phyloP scores from a whole-genome alignment of 2,113 vertebrate genomes.

The Sisor rabdophorus region DNA sequence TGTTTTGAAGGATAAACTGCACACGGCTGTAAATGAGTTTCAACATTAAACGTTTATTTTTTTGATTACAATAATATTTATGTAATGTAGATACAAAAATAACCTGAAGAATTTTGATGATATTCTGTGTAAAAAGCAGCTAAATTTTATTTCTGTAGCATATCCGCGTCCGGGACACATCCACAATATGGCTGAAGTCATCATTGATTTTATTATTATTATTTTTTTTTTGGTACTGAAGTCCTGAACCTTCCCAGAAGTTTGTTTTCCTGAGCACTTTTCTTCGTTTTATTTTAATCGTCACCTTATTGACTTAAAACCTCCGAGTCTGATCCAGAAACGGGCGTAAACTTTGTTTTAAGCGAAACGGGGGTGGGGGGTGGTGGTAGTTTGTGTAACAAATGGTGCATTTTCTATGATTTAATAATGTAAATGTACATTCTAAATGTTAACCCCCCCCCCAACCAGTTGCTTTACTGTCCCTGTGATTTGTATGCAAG shows the following conservation, averaged over 20 bases:
- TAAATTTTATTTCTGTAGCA: slow-evolving; percentile 11
- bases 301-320: neutral
- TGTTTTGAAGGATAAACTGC: slow-evolving; percentile 7
- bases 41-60: slow-evolving; percentile 43
- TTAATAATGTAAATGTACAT: too few relatives aligned
- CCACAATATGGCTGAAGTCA: slow-evolving; percentile 32
- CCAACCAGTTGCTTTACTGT: too few relatives aligned
- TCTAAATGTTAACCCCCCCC: neutral
- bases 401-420: too few relatives aligned
- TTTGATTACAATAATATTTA: slow-evolving; percentile 41
- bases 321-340: neutral
- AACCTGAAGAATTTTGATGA: neutral
- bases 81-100: slow-evolving; percentile 49
- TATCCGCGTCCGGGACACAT: neutral
- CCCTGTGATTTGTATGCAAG: neutral
- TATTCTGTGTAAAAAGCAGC: slow-evolving; percentile 24
- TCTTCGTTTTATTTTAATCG: neutral
- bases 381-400: too few relatives aligned
- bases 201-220: neutral
- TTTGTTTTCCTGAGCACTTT: slow-evolving; percentile 36
- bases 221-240: slow-evolving; percentile 12
- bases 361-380: too few relatives aligned
- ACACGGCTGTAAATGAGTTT: slow-evolving; percentile 25
- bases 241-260: slow-evolving; percentile 22
- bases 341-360: neutral